These are phyloP conservation scores for Corythoichthys haematopterus DNA, from an alignment of 2,113 vertebrate species.

Conservation along the genomic window DNA sequence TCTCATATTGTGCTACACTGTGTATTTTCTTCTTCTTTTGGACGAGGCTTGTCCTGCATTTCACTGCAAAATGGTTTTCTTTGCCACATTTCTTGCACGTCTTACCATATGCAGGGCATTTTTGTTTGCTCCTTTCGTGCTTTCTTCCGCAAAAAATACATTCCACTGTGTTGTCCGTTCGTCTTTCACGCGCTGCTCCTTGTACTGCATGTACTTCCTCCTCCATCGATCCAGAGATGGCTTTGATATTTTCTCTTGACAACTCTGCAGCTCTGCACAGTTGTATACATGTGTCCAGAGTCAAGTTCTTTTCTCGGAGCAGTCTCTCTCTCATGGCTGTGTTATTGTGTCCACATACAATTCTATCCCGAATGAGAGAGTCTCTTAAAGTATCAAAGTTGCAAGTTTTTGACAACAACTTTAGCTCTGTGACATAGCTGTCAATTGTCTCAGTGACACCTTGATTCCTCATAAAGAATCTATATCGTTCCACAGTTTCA, in stretches of 20 bases:
- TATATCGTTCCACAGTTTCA: not conserved
- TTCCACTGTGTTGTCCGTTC: not conserved
- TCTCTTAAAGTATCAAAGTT: constrained; percentile 10
- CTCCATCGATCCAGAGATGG: constrained; percentile 1
- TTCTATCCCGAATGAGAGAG: constrained; percentile 7
- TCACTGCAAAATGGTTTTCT: constrained; percentile 31
- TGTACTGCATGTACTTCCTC: constrained; percentile 20
- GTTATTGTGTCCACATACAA: constrained; percentile 21
- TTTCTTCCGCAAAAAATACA: constrained; percentile 24
- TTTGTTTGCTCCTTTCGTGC: constrained; percentile 25
- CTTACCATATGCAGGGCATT: constrained; percentile 22
- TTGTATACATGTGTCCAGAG: constrained; percentile 20
- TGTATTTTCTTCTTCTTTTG: constrained; percentile 4
- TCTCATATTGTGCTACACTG: constrained; percentile 12
- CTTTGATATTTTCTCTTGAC: constrained; percentile 15
- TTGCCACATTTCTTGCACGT: constrained; percentile 26
- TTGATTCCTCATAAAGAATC: constrained; percentile 3
- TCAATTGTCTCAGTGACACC: not conserved
- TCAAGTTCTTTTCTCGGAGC: constrained; percentile 10
- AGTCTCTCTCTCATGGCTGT: constrained; percentile 11
- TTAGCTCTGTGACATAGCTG: constrained; percentile 9
- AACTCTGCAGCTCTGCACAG: constrained; percentile 23
- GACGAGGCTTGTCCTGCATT: constrained; percentile 13
- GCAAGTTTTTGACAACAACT: not conserved
- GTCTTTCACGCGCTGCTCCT: too few species aligned